Conservation (phyloP, 2,797 vertebrate genomes). For the Malurus splendens region DNA sequence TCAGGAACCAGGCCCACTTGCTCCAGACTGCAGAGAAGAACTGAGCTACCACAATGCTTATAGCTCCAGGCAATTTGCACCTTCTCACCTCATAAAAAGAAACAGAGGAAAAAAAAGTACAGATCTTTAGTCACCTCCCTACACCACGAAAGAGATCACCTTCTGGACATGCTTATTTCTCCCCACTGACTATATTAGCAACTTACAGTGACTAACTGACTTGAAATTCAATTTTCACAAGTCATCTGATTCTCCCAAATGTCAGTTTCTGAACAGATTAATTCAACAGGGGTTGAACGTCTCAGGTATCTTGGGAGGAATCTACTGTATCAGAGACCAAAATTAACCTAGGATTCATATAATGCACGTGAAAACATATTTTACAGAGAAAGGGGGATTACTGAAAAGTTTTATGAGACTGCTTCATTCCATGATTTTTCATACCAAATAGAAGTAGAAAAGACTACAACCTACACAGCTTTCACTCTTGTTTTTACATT, state of each 20-base stretch:
- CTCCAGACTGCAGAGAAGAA: not conserved
- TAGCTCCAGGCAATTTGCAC: not conserved
- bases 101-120: accelerated
- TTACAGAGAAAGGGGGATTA: not conserved
- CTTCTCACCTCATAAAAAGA: not conserved
- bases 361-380: not conserved
- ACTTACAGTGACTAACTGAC: not conserved
- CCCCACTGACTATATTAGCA: not conserved
- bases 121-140: not conserved
- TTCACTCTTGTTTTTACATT: not conserved
- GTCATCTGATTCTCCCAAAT: constrained; percentile 5
- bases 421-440: not conserved
- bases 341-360: not conserved
- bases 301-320: not conserved
- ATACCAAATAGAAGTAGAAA: not conserved
- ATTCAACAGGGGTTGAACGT: not conserved
- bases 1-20: not conserved
- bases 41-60: not conserved
- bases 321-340: not conserved
- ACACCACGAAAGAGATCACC: not conserved
- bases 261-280: constrained; percentile 25
- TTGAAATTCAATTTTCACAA: not conserved
- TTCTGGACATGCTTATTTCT: not conserved
- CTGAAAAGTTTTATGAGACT: not conserved
- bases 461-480: not conserved